Percentiles rank a stretch among this genome's conserved stretches.
These are phyloP conservation scores for Berghia stephanieae DNA, from an alignment of 1,140 invertebrate genomes.

Conservation along the genomic window DNA sequence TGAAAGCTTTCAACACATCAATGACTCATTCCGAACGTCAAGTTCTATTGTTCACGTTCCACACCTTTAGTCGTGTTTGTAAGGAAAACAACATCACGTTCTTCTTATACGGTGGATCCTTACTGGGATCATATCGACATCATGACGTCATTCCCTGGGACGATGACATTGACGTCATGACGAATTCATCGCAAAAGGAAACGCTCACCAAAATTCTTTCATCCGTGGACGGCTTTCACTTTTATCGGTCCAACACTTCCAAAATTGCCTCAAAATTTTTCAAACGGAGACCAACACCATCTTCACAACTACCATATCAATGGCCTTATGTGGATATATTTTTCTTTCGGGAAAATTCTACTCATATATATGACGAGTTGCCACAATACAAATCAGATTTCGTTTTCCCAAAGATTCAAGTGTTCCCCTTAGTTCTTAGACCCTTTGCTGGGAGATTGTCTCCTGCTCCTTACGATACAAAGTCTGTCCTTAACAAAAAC, in stretches of 20 bases:
- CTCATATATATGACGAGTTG: slow-evolving; percentile 53
- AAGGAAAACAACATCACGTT: slow-evolving; percentile 43
- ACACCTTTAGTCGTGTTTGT: slow-evolving; percentile 37
- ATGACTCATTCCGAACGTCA: no score
- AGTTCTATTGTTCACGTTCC: slow-evolving; percentile 37
- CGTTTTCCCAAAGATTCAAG: slow-evolving; percentile 39
- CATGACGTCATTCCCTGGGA: slow-evolving; percentile 59
- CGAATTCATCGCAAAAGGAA: slow-evolving; percentile 40
- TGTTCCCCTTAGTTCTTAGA: slow-evolving; percentile 51
- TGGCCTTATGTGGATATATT: slow-evolving; percentile 63
- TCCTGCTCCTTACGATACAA: slow-evolving; percentile 50
- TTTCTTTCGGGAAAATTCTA: slow-evolving; percentile 54
- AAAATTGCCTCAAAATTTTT: slow-evolving; percentile 51
- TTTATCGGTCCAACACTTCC: not conserved
- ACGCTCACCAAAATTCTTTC: slow-evolving; percentile 30
- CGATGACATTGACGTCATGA: slow-evolving; percentile 59
- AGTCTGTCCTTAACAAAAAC: slow-evolving; percentile 37
- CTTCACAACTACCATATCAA: slow-evolving; percentile 36
- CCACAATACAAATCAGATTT: slow-evolving; percentile 40
- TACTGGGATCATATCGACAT: slow-evolving; percentile 53
- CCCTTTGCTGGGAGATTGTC: slow-evolving; percentile 48
- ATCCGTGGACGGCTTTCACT: slow-evolving; percentile 17
- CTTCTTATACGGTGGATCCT: slow-evolving; percentile 51
- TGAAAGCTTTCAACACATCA: no score
- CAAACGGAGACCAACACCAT: slow-evolving; percentile 23